These are phyloP conservation scores for Xyrauchen texanus DNA, from an alignment of 2,113 vertebrate genomes.

Conservation along the genomic window DNA sequence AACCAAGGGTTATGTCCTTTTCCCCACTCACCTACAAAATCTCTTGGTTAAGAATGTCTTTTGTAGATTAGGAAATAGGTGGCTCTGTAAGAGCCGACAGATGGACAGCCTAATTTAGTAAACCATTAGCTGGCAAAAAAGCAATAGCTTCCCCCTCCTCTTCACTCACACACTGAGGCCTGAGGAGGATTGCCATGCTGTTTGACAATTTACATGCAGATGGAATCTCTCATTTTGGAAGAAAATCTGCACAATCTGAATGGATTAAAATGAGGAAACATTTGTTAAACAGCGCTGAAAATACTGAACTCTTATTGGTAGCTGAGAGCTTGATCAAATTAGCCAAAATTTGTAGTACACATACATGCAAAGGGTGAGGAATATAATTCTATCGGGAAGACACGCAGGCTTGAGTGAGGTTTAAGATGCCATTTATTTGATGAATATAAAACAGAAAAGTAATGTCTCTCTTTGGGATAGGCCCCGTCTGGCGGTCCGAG, in stretches of 20 bases:
- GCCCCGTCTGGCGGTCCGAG: too few species aligned
- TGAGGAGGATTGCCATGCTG: background rate
- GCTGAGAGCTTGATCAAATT: too few species aligned
- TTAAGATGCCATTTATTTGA: too few species aligned
- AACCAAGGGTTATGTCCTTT: conserved; percentile 53
- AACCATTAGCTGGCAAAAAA: conserved; percentile 65
- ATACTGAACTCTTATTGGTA: too few species aligned
- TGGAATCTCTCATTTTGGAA: background rate
- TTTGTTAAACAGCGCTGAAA: background rate
- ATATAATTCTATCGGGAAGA: too few species aligned
- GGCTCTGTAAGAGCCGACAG: conserved; percentile 68
- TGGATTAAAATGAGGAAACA: background rate
- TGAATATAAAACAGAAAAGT: too few species aligned
- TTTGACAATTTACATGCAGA: background rate
- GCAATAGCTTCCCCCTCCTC: conserved; percentile 23
- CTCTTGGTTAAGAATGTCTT: conserved; percentile 60
- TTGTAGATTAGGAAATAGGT: conserved; percentile 67
- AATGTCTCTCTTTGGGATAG: too few species aligned
- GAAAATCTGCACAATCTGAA: background rate
- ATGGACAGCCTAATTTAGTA: conserved; percentile 74
- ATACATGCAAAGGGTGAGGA: too few species aligned
- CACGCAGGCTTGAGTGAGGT: too few species aligned
- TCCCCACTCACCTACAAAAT: conserved; percentile 62
- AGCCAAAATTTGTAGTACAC: too few species aligned
- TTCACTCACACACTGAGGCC: background rate